These are phyloP conservation scores for Serilophus lunatus DNA, from an alignment of 2,113 vertebrate genomes.

Conservation along the genomic window DNA sequence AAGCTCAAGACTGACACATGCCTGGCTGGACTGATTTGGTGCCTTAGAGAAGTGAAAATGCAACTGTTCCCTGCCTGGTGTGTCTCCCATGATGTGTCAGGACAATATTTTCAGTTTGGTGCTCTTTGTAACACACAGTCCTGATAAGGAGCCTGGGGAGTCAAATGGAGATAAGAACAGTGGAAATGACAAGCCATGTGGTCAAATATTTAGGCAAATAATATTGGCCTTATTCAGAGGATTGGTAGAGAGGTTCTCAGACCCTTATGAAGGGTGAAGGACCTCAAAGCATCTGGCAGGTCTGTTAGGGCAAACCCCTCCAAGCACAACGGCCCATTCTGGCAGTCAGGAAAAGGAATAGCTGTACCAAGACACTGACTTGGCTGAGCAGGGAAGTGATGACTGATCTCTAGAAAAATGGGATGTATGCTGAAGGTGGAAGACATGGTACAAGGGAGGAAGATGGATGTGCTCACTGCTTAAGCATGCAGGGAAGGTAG, in stretches of 20 bases:
- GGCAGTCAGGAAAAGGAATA: neutral
- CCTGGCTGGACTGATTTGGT: neutral
- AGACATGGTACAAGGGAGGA: neutral
- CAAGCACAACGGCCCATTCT: neutral
- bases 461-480: neutral
- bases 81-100: accelerated
- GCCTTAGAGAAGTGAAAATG: neutral
- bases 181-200: neutral
- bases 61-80: neutral
- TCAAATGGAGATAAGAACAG: neutral
- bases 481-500: neutral
- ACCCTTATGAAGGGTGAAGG: neutral
- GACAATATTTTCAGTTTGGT: too few species aligned
- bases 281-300: neutral
- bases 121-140: too few species aligned
- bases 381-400: neutral
- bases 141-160: neutral
- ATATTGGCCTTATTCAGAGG: neutral
- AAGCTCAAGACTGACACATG: neutral
- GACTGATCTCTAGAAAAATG: neutral
- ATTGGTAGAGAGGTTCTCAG: neutral
- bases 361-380: neutral
- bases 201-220: neutral
- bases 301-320: neutral
- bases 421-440: neutral